A percentile compares a stretch with the other conserved stretches of the same genome.
These are phyloP conservation scores for Mungos mungo DNA, from an alignment of 2,113 vertebrate genomes.

Conservation along the genomic window DNA sequence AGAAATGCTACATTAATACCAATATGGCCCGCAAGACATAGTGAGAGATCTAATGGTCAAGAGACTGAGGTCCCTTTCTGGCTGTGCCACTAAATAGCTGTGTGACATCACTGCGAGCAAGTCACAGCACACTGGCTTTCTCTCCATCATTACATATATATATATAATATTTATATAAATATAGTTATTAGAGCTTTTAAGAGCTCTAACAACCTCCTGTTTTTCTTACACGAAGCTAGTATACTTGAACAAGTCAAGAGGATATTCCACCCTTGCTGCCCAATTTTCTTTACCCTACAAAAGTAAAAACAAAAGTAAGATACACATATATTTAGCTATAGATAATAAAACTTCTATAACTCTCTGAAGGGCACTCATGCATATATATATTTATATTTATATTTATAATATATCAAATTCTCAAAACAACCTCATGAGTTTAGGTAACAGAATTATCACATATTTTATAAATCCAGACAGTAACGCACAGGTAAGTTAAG, in stretches of 20 bases:
- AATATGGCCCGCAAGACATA: not conserved
- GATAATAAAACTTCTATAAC: not conserved
- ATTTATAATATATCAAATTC: not conserved
- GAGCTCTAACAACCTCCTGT: not conserved
- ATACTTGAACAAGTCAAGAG: not conserved
- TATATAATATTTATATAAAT: too few relatives aligned
- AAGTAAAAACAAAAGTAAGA: not conserved
- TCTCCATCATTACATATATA: not conserved
- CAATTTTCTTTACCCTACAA: not conserved
- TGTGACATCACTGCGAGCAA: not conserved
- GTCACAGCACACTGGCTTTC: not conserved
- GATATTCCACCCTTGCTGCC: fast-evolving
- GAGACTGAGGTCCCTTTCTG: not conserved
- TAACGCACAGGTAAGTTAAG: not conserved
- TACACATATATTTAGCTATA: not conserved
- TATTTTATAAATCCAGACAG: not conserved
- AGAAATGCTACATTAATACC: not conserved
- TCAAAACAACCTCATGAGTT: not conserved
- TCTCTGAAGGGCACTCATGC: not conserved
- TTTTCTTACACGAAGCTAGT: not conserved
- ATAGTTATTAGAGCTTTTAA: not conserved
- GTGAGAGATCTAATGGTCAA: not conserved
- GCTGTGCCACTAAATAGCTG: not conserved
- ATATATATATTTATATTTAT: not conserved
- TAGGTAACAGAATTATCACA: not conserved